Conservation (phyloP, 2,113 vertebrate species). For the Gymnorhina tibicen region DNA sequence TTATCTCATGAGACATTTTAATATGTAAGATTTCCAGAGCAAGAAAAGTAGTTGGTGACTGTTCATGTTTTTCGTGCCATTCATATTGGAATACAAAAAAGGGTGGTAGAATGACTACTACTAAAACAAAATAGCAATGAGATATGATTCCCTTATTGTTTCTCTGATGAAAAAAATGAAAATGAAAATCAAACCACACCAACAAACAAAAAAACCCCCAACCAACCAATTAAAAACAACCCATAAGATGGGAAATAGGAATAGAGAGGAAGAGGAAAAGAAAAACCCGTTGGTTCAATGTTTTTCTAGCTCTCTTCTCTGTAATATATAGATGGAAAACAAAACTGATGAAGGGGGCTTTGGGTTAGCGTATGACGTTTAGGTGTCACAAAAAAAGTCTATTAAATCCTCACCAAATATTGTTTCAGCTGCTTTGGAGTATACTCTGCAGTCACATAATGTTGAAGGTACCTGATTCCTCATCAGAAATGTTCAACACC, state of each 20-base stretch:
- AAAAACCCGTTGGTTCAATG: background rate
- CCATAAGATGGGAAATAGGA: background rate
- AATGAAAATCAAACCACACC: background rate
- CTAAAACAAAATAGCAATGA: background rate
- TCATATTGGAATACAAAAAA: background rate
- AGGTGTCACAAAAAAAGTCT: background rate
- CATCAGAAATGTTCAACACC: conserved; percentile 20
- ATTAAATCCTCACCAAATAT: conserved; percentile 14
- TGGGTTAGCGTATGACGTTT: background rate
- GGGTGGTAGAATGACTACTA: background rate
- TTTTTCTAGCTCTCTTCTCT: background rate
- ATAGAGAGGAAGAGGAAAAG: background rate
- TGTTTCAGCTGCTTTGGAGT: conserved; percentile 15
- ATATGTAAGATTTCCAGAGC: background rate
- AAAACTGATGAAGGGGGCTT: background rate
- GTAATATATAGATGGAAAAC: background rate
- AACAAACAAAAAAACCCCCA: too few species aligned
- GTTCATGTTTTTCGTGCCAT: background rate
- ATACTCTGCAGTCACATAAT: background rate
- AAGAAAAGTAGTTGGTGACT: background rate
- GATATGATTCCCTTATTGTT: background rate
- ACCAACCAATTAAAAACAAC: background rate
- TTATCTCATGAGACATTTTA: background rate
- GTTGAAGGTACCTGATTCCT: background rate
- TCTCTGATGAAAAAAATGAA: background rate